Evolutionary conservation across 1,140 invertebrate genomes (phyloP), one percentile per base, ranked within the genome.

Genomic region (Brachionus plicatilis): DNA sequence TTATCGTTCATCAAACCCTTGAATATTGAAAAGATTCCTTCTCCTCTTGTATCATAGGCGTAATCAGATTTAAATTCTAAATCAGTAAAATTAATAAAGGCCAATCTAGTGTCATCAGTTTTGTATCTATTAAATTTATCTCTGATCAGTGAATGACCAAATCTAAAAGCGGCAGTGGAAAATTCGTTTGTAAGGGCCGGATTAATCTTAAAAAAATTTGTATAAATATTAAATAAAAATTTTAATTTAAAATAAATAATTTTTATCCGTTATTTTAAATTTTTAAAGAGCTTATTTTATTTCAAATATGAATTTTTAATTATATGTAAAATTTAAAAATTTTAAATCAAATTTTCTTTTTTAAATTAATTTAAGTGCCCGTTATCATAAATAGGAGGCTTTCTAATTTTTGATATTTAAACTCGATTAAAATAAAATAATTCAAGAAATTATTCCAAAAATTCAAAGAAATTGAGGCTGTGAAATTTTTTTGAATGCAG

Each of bases 151-250:
- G 50, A 33, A 68, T 83, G 80, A 83, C 80, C 80, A 68, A 83
- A 68, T 43, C 80, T 45, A 75, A 72, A 84, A 37, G 83, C 83
- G 41, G 83, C 66, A 20, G 83, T 84, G 11, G 83, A 41, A 84
- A 84, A 75, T 56, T 53, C 83, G 27, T 84, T 84, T 2, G 43
- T 33, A 17, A 83, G 37, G 9, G 80, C 41, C n/a, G 80, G 56
- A 83, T 83, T 66, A 14, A n/a, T 24, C 47, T 80, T 8, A n/a
- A 43, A 56, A 17, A 9, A 60, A 24, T 24, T 24, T 24, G 1
- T n/a, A 24, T 24, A 24, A 24, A 24, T 24, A 3, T 29, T 29
- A 80, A 80, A 20, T 53, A 29, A 33, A 37, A 37, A 24, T 37
- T 60, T 65, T 60, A 27, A 6, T 20, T 60, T 41, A 2, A 17